A percentile compares a stretch with the other conserved stretches of the same genome.
Evolutionary conservation across 2,797 vertebrate genomes (phyloP).

Genomic region (Holocentrus rufus): DNA sequence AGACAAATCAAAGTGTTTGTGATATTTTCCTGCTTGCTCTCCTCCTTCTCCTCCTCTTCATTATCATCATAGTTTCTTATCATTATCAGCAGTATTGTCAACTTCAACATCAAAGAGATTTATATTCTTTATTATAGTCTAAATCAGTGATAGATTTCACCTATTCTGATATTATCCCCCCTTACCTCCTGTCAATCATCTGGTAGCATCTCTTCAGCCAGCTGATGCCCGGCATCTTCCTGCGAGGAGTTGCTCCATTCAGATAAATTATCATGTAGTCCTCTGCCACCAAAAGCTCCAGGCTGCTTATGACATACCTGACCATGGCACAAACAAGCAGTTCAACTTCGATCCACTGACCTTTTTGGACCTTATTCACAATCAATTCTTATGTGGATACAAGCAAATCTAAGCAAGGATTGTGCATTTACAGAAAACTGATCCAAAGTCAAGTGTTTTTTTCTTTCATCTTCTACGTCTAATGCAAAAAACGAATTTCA

Average conservation of each 20-base stretch:
- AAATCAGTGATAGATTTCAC: neutral
- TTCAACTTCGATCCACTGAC: neutral
- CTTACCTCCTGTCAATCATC: conserved; percentile 96
- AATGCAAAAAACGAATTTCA: neutral
- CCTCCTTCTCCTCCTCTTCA: neutral
- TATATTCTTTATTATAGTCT: neutral
- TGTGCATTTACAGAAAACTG: neutral
- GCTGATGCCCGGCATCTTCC: conserved; percentile 94
- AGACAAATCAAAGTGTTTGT: neutral
- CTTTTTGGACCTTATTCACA: neutral
- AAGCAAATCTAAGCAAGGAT: neutral
- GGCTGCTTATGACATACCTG: conserved; percentile 96
- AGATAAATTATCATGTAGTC: conserved; percentile 98
- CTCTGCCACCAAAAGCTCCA: conserved; percentile 95
- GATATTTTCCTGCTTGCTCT: neutral
- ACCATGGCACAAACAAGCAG: conserved; percentile 16
- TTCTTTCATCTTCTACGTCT: neutral
- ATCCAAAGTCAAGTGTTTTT: neutral
- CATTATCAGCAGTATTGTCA: neutral
- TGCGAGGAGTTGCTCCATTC: conserved; percentile 92
- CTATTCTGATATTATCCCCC: rapidly evolving
- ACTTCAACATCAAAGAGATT: neutral
- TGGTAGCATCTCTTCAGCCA: conserved; percentile 99
- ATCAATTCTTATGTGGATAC: neutral
- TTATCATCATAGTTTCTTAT: neutral